Evolutionary conservation across 1,140 invertebrate species (phyloP).

Genomic region (Diprion similis): DNA sequence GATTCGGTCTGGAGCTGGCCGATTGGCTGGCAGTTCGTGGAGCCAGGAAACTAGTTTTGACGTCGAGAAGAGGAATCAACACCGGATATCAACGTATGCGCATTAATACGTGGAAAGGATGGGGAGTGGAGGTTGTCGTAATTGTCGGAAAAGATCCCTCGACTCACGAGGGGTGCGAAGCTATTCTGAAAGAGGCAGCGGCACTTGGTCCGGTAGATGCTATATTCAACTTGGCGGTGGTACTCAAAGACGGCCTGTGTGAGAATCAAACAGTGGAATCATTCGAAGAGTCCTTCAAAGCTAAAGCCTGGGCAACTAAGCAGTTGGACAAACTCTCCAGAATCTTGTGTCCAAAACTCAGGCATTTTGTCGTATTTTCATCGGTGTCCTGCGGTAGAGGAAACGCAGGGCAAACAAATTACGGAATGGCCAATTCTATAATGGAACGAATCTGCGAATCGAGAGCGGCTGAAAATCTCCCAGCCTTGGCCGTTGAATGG

Average conservation of each 20-base stretch:
- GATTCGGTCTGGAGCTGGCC: constrained; percentile 81
- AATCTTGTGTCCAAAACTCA: constrained; percentile 59
- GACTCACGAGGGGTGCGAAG: constrained; percentile 58
- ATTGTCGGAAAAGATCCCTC: constrained; percentile 60
- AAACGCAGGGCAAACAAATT: constrained; percentile 81
- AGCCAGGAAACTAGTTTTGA: constrained; percentile 72
- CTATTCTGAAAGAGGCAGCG: constrained; percentile 66
- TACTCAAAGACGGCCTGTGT: constrained; percentile 62
- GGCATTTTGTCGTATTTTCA: constrained; percentile 74
- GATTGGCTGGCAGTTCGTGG: constrained; percentile 79
- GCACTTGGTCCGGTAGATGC: constrained; percentile 72
- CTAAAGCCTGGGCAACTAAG: constrained; percentile 63
- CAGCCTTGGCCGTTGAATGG: constrained; percentile 68
- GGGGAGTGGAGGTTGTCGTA: constrained; percentile 61
- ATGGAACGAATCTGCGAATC: constrained; percentile 68
- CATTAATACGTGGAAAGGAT: constrained; percentile 62
- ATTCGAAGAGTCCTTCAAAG: constrained; percentile 58
- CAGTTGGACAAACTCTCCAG: constrained; percentile 62
- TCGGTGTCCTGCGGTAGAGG: constrained; percentile 79
- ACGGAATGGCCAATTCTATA: constrained; percentile 70
- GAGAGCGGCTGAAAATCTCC: constrained; percentile 58
- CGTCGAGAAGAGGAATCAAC: constrained; percentile 71
- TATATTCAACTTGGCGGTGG: constrained; percentile 82
- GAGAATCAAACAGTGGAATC: constrained; percentile 62
- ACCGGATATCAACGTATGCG: constrained; percentile 73